Evolutionary conservation across 2,888 invertebrate species (phyloP).

Genomic region (Drosophila leonis): DNA sequence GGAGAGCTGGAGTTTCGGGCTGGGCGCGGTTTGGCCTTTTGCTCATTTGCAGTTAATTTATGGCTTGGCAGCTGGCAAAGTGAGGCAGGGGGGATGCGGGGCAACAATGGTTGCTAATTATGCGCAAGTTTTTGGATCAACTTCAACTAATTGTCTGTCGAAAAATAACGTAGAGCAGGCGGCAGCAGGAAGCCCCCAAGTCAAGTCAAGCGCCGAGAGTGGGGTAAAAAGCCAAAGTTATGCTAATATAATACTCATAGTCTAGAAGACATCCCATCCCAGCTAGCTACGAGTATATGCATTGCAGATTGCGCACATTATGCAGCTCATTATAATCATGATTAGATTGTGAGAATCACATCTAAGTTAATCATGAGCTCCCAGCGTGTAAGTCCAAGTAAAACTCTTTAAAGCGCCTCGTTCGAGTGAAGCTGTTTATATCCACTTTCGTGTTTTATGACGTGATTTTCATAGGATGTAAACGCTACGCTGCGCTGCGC

Average conservation of each 20-base stretch:
- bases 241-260: constrained; percentile 41
- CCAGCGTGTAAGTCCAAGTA: constrained; percentile 9
- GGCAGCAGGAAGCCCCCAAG: constrained; percentile 14
- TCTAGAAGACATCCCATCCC: constrained; percentile 7
- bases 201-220: neutral
- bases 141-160: constrained; percentile 65
- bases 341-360: constrained; percentile 26
- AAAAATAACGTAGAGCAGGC: constrained; percentile 25
- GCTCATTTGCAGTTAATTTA: constrained; percentile 66
- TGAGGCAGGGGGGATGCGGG: constrained; percentile 11
- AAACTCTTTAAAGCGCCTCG: constrained; percentile 11
- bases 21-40: constrained; percentile 40
- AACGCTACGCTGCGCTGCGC: neutral
- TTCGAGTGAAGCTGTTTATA: neutral
- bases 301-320: constrained; percentile 46
- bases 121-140: constrained; percentile 74
- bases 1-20: constrained; percentile 16
- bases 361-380: constrained; percentile 33
- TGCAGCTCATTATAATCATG: constrained; percentile 53
- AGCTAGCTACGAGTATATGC: constrained; percentile 16
- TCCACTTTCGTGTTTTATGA: constrained; percentile 4
- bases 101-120: constrained; percentile 73
- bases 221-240: constrained; percentile 37
- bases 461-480: neutral
- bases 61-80: constrained; percentile 37